phyloP scores from a whole-genome alignment of 2,888 invertebrate species.

The Sussaba pulchella region DNA sequence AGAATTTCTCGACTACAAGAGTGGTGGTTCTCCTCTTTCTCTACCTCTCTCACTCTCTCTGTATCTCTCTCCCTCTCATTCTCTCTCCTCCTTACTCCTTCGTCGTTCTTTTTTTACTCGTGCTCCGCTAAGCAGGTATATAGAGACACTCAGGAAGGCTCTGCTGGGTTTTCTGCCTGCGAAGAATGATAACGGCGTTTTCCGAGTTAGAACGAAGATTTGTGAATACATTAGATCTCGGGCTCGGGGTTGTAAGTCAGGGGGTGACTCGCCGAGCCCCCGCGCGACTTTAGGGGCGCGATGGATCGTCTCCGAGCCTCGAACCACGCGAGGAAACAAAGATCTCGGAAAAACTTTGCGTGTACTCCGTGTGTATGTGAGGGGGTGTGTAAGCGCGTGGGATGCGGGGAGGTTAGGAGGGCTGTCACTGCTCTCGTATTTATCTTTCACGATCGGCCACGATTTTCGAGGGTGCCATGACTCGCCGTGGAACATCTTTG shows the following conservation, averaged over 20 bases:
- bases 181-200: constrained; percentile 80
- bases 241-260: constrained; percentile 66
- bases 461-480: constrained; percentile 59
- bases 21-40: background rate
- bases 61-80: background rate
- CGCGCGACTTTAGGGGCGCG: constrained; percentile 62
- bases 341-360: constrained; percentile 68
- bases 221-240: constrained; percentile 83
- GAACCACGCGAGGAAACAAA: constrained; percentile 65
- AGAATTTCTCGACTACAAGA: constrained; percentile 51
- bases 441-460: constrained; percentile 76
- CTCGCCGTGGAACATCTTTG: constrained; percentile 39
- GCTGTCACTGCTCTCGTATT: constrained; percentile 71
- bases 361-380: background rate
- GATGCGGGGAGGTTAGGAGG: no score
- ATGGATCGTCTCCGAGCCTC: constrained; percentile 18
- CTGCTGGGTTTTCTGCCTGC: constrained; percentile 73
- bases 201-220: constrained; percentile 81
- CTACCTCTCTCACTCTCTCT: constrained; percentile 18
- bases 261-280: constrained; percentile 62
- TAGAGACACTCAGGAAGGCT: constrained; percentile 30
- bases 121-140: constrained; percentile 21
- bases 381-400: background rate
- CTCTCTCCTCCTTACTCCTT: constrained; percentile 5
- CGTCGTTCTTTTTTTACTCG: constrained; percentile 8